Base-by-base conservation (phyloP, 1,140 invertebrate species). In the Nixonia krombeini region DNA sequence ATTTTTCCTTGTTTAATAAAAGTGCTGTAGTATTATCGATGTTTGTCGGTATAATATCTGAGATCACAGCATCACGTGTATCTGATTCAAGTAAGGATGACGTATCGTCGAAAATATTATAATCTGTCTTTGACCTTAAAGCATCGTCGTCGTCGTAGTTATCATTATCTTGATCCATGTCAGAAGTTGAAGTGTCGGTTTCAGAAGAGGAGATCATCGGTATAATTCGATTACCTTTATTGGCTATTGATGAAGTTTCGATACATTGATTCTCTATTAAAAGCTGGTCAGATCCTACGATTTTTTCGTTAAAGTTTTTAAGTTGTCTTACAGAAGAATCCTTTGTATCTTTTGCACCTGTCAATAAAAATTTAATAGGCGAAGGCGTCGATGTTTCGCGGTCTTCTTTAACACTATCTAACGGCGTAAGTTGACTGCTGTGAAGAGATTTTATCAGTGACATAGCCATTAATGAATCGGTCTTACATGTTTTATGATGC, bases 371-470 rank as follows among this genome's bases (percentile, higher is more conserved):
- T 58, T 78, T 77, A 0, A 80, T 74, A 0, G 77, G 74, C 8
- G 74, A 72, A 0, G 75, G 69, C 9, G 72, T 67, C 4, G 78
- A 74, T 0, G 85, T 87, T 68, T 89, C 88, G 18, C 86, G 85
- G 31, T 82, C 85, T 71, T 89, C 88, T 26, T 78, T 84, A 3
- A 89, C 87, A 44, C 87, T 86, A 28, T 89, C 88, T 4, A 91
- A 73, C 7, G 76, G 71, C 15, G 75, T 45, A 57, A 67, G 50
- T 5, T 86, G 89, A n/a, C 86, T 87, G 21, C 6, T 17, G 37
- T 89, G 89, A 4, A 91, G 86, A 4, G 89, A 90, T 56, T 88
- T 82, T 1, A 90, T 90, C 13, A 91, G 76, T 46, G 90, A 84
- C 6, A 89, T 88, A 1, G 88, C 89, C 86, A 91, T 90, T 1